Percentiles rank a stretch among this genome's conserved stretches.
Evolutionary conservation across 1,140 invertebrate species (phyloP).

Genomic region (Colletes latitarsis): DNA sequence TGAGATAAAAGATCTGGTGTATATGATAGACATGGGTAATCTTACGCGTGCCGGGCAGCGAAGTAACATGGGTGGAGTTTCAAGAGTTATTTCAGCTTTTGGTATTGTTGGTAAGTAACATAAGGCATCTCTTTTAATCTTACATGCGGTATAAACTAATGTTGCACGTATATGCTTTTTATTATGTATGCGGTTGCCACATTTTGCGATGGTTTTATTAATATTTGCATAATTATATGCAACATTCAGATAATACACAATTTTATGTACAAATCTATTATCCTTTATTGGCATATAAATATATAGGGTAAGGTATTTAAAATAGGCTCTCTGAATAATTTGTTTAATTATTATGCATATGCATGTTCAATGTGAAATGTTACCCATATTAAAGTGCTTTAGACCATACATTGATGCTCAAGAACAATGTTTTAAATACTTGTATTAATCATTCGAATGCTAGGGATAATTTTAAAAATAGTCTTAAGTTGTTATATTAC

Average conservation of each 20-base stretch:
- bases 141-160: conserved; percentile 14
- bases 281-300: conserved; percentile 5
- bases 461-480: too few relatives aligned
- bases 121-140: background rate
- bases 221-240: background rate
- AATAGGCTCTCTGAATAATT: too few relatives aligned
- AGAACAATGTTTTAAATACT: too few relatives aligned
- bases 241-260: background rate
- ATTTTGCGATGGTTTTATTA: background rate
- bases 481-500: too few relatives aligned
- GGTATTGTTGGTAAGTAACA: conserved; percentile 90
- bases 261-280: conserved; percentile 6
- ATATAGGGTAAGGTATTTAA: background rate
- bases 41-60: conserved; percentile 81
- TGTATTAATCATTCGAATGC: too few relatives aligned
- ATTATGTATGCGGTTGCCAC: conserved; percentile 22
- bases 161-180: conserved; percentile 43
- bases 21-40: conserved; percentile 92
- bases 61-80: conserved; percentile 82
- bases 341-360: too few relatives aligned
- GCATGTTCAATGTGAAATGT: too few relatives aligned
- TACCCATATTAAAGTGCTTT: too few relatives aligned
- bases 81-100: conserved; percentile 93
- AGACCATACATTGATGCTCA: too few relatives aligned
- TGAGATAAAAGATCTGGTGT: conserved; percentile 92